A percentile compares a stretch with the other conserved stretches of the same genome.
These are phyloP conservation scores for Brachionus paranguensis DNA, from an alignment of 1,140 invertebrate genomes.

Conservation along the genomic window DNA sequence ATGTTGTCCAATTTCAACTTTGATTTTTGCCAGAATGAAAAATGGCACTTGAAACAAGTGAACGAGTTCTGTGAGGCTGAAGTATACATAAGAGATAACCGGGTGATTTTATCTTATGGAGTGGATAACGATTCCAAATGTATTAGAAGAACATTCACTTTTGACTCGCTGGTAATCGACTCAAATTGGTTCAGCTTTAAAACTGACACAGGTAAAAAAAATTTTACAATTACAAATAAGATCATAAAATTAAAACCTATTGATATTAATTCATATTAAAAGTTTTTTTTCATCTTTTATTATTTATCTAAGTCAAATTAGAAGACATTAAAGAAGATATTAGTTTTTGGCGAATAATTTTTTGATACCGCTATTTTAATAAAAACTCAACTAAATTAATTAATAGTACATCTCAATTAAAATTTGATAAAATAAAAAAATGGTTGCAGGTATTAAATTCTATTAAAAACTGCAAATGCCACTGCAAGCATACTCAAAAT, in stretches of 20 bases:
- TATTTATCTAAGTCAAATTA: background rate
- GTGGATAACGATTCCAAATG: conserved; percentile 13
- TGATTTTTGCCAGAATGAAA: background rate
- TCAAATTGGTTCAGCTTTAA: conserved; percentile 30
- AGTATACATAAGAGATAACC: background rate
- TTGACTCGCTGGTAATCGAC: conserved; percentile 2
- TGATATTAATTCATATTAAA: background rate
- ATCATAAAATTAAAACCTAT: background rate
- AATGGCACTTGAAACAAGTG: conserved; percentile 38
- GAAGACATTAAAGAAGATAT: no score
- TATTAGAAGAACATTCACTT: conserved; percentile 3
- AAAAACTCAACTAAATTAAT: no score
- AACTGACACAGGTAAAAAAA: conserved; percentile 1
- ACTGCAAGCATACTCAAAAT: no score
- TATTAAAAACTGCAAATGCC: no score
- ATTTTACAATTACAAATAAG: background rate
- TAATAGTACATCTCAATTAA: no score
- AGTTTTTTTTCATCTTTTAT: no score
- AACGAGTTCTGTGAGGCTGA: conserved; percentile 35
- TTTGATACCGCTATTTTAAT: no score
- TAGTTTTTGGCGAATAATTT: no score
- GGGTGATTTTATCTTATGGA: conserved; percentile 30
- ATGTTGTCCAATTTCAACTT: background rate
- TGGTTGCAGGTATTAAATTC: no score
- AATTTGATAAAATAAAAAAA: no score